Base-by-base conservation (phyloP, 2,797 vertebrate species). In the Poeciliopsis gracilis region DNA sequence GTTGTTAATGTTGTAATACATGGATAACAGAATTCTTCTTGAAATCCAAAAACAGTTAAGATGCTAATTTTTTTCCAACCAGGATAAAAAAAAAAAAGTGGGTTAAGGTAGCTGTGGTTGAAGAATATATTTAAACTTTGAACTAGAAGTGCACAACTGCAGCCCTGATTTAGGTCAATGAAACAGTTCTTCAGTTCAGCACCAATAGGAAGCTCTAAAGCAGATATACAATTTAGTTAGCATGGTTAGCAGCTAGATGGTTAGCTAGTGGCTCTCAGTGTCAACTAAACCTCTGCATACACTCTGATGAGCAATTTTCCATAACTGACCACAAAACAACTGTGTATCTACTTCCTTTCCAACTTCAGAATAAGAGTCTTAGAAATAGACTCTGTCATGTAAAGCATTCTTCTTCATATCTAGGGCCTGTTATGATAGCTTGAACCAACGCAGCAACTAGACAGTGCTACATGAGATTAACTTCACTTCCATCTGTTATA, bases 401-500 rank as follows among this genome's bases (percentile, higher is more conserved):
- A 15, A 30, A 63, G 6, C 3, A 38, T 1, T 38, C 36, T 9
- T 38, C 61, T 66, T 38, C 33, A 66, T 66, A 38, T 38, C 61
- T 36, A 30, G 15, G 59, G 15, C 59, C 30, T 1, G 1, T 36
- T 20, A 36, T 23, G 13, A 33, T 66, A 66, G 30, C 33, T 66
- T 66, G 30, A 18, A 38, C 33, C 20, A 13, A 38, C 3, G 3
- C 33, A 38, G 61, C 18, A 66, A 12, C 66, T 69, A 12, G 20
- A 15, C 66, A 43, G 66, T 20, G 11, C 38, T 43, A n/a, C 38
- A 45, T 8, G 23, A 70, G 67, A 70, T 28, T 18, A 18, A 28
- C 6, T 18, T 45, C 2, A 69, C 66, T 69, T 15, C 66, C 90
- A 89, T 89, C 81, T 47, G 57, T 84, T 89, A 80, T 76, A 78